Base-by-base conservation (phyloP, 2,113 vertebrate genomes). In the Phrynosoma blainvillii region DNA sequence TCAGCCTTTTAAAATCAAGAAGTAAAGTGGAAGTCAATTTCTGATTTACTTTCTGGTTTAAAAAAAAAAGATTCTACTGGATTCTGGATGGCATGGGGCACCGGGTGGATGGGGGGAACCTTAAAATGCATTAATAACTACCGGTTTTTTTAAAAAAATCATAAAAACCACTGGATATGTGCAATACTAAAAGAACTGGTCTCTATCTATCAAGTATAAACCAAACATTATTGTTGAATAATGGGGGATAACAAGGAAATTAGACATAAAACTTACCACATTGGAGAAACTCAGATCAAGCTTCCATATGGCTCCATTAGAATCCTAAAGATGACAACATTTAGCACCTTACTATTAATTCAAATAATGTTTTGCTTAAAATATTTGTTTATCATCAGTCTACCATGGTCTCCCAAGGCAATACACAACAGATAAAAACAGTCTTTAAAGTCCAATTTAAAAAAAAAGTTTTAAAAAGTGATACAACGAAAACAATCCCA, bases 231-330 rank as follows among this genome's bases (percentile, higher is more conserved):
- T 36, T 36, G 36, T 36, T 36, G 36, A 36, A 36, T 7, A 76
- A 25, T 23, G 80, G 85, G 65, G 23, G 18, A 86, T 87, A 40
- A 88, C 80, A 54, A 2, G 54, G 14, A 42, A 82, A 85, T 79
- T 6, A 27, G 68, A 89, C 65, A 80, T 47, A 71, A 90, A 85
- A 96, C 96, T 97, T 95, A 98, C 98, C 12, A 93, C 97, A 94
- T 98, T 97, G 87, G 97, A 97, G 96, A 99, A 99, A 20, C 98
- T 98, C 70, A 99, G 97, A 91, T 99, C 98, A 91, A 99, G 96
- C 92, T 98, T 99, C 99, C 98, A 99, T 87, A 99, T 98, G 89
- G 96, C 96, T 92, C 99, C 98, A 71, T 70, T 97, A 70, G 96
- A 95, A 94, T 99, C 99, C 99, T 99, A 92, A 89, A 93, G 82